These are phyloP conservation scores for Chrysolina oricalcia DNA, from an alignment of 2,888 invertebrate genomes.

Conservation along the genomic window DNA sequence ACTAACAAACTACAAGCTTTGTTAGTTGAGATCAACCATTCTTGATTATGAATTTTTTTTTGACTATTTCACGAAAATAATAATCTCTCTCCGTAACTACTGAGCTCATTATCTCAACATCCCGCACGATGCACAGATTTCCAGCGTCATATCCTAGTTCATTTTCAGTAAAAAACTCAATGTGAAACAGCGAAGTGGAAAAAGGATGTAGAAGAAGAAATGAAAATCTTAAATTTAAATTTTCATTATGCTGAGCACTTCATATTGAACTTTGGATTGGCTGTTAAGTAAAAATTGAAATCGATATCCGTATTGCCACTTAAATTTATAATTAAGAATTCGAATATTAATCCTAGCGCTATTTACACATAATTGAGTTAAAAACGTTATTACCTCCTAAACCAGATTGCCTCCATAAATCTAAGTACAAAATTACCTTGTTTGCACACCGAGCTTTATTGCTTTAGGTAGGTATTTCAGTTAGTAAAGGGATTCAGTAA, in stretches of 20 bases:
- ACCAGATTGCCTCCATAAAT: conserved; percentile 36
- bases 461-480: conserved; percentile 30
- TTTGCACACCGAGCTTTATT: conserved; percentile 33
- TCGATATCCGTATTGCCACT: conserved; percentile 30
- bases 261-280: conserved; percentile 30
- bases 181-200: neutral
- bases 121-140: too few relatives aligned
- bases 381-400: conserved; percentile 34
- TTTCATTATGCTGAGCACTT: conserved; percentile 9
- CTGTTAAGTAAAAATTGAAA: conserved; percentile 25
- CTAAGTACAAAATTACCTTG: conserved; percentile 32
- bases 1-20: too few relatives aligned
- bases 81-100: too few relatives aligned
- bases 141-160: neutral
- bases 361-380: conserved; percentile 36
- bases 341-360: conserved; percentile 30
- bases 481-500: conserved; percentile 9
- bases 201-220: conserved; percentile 2
- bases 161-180: neutral
- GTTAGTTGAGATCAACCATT: too few relatives aligned
- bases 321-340: conserved; percentile 31
- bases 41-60: too few relatives aligned
- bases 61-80: too few relatives aligned
- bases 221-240: conserved; percentile 29
- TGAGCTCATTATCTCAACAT: too few relatives aligned